Evolutionary conservation across 2,797 vertebrate genomes (phyloP).

Genomic region (Pyrocephalus nanus): DNA sequence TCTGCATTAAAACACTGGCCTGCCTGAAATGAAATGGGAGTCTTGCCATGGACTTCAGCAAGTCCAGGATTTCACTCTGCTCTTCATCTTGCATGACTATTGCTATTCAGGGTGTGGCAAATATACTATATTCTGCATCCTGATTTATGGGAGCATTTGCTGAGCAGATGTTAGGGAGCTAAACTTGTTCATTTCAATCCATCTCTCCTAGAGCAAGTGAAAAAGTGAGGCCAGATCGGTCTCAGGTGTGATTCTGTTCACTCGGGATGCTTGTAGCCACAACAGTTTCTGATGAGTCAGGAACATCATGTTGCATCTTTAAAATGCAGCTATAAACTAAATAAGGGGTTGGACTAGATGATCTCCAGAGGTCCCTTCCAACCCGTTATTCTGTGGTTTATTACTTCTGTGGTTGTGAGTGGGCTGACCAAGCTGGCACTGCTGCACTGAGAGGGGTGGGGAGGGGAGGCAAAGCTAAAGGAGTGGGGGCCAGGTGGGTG

Average conservation of each 20-base stretch:
- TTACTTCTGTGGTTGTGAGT: background rate
- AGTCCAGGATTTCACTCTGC: background rate
- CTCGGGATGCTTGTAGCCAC: background rate
- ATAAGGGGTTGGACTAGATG: background rate
- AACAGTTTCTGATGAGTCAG: background rate
- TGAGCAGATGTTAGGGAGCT: slow-evolving; percentile 31
- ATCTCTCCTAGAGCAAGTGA: background rate
- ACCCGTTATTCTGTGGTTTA: background rate
- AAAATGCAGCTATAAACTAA: background rate
- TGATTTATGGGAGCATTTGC: slow-evolving; percentile 57
- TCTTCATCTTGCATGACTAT: slow-evolving; percentile 18
- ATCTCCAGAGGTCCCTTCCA: background rate
- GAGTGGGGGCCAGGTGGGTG: rapidly evolving
- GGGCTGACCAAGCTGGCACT: rapidly evolving
- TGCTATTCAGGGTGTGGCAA: slow-evolving; percentile 46
- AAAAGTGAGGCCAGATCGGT: background rate
- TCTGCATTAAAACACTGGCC: background rate
- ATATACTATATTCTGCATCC: slow-evolving; percentile 13
- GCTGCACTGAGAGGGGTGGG: background rate
- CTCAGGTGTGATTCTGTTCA: background rate
- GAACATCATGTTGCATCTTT: background rate
- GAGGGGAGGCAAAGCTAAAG: background rate
- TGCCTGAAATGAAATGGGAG: slow-evolving; percentile 16
- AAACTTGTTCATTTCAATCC: background rate
- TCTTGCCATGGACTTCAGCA: slow-evolving; percentile 10